A percentile compares a stretch with the other conserved stretches of the same genome.
Evolutionary conservation across 2,113 vertebrate genomes (phyloP).

Genomic region (Toxostoma redivivum): DNA sequence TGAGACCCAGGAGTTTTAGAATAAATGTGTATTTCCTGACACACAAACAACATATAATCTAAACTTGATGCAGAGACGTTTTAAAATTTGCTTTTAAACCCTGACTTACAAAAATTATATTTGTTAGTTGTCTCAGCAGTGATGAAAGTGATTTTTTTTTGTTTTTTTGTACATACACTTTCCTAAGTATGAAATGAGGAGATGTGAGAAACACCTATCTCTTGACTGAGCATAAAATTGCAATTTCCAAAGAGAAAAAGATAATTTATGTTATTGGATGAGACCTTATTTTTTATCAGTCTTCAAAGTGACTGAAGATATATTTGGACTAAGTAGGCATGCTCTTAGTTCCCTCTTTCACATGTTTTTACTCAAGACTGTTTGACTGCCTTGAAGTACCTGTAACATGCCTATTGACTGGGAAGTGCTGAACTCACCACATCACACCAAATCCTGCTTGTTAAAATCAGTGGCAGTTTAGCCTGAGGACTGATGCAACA

Average conservation of each 20-base stretch:
- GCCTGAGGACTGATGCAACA: neutral
- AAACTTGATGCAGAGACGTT: neutral
- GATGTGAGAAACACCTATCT: neutral
- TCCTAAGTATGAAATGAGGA: neutral
- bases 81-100: neutral
- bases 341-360: neutral
- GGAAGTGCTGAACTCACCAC: neutral
- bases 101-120: neutral
- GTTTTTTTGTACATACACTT: neutral
- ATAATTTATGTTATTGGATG: neutral
- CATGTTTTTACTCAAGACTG: neutral
- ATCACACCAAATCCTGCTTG: neutral
- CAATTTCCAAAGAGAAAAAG: neutral
- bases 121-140: neutral
- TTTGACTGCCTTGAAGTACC: neutral
- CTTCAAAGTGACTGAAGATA: neutral
- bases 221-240: neutral
- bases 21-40: neutral
- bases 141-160: neutral
- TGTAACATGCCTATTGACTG: neutral
- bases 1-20: neutral
- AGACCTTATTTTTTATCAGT: neutral
- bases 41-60: neutral
- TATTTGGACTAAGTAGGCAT: neutral
- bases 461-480: neutral